Conservation (phyloP, 2,797 vertebrate species). For the Rallus crepitans region DNA sequence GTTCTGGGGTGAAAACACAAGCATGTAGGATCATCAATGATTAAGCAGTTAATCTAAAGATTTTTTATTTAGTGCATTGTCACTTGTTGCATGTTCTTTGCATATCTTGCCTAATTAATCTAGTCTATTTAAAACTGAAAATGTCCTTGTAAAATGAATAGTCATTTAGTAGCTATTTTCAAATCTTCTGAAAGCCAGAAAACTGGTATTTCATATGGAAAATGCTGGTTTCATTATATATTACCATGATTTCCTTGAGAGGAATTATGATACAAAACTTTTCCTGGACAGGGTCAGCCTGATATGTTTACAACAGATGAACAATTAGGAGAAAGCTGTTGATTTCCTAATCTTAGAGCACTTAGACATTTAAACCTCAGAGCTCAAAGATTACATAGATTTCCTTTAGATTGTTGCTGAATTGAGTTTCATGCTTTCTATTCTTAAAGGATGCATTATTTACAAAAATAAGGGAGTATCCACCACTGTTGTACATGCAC, state of each 20-base stretch:
- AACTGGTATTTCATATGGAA: not conserved
- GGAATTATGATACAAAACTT: not conserved
- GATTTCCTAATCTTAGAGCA: not conserved
- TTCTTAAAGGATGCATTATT: not conserved
- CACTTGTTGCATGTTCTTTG: not conserved
- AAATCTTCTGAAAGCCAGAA: not conserved
- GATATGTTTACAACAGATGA: not conserved
- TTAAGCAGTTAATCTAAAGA: not conserved
- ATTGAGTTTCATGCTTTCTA: not conserved
- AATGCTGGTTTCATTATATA: not conserved
- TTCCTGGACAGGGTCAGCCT: not conserved
- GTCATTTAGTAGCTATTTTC: not conserved
- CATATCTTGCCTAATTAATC: not conserved
- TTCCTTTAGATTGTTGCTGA: not conserved
- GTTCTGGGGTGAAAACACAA: accelerated
- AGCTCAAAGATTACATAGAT: not conserved
- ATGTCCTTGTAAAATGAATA: not conserved
- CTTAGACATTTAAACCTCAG: not conserved
- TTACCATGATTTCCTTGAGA: not conserved
- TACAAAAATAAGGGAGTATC: not conserved
- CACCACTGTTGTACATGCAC: not conserved
- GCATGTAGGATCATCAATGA: not conserved
- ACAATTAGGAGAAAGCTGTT: not conserved
- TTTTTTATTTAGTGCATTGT: not conserved
- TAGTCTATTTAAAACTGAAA: not conserved